Evolutionary conservation across 2,113 vertebrate genomes (phyloP).

Genomic region (Semicossyphus pulcher): DNA sequence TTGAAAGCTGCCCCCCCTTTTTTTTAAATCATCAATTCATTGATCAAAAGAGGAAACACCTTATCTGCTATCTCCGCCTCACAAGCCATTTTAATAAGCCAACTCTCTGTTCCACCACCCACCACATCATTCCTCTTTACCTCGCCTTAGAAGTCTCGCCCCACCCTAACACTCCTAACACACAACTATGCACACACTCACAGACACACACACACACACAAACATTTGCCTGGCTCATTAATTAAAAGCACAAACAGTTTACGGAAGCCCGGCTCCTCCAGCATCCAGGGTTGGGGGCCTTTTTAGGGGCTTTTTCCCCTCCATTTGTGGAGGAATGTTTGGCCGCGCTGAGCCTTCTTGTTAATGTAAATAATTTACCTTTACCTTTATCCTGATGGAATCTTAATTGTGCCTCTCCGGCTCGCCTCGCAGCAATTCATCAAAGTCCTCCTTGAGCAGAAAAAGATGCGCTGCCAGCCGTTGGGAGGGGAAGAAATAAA

Average conservation of each 20-base stretch:
- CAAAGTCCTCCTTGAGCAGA: constrained; percentile 73
- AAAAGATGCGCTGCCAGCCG: constrained; percentile 64
- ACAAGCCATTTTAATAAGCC: constrained; percentile 37
- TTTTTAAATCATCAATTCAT: not conserved
- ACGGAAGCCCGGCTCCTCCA: constrained; percentile 52
- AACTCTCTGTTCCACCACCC: constrained; percentile 24
- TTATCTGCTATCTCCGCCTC: not conserved
- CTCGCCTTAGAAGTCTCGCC: not conserved
- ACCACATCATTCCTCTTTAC: constrained; percentile 37
- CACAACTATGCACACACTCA: constrained; percentile 12
- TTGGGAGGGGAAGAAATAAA: constrained; percentile 12
- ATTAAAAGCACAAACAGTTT: constrained; percentile 78
- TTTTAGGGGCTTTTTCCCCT: not conserved
- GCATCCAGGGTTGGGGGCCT: constrained; percentile 33
- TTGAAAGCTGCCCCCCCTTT: not conserved
- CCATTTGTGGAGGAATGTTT: constrained; percentile 70
- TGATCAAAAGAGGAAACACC: constrained; percentile 14
- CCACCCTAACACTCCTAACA: constrained; percentile 13
- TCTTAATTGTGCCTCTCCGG: constrained; percentile 85
- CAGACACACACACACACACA: constrained; percentile 26
- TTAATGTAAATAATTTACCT: constrained; percentile 87
- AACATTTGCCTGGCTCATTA: constrained; percentile 67
- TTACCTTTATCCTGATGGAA: constrained; percentile 87
- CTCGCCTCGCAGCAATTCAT: constrained; percentile 77
- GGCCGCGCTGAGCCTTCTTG: constrained; percentile 66